Base-by-base conservation (phyloP, 2,888 invertebrate species). In the Axea sp. region DNA sequence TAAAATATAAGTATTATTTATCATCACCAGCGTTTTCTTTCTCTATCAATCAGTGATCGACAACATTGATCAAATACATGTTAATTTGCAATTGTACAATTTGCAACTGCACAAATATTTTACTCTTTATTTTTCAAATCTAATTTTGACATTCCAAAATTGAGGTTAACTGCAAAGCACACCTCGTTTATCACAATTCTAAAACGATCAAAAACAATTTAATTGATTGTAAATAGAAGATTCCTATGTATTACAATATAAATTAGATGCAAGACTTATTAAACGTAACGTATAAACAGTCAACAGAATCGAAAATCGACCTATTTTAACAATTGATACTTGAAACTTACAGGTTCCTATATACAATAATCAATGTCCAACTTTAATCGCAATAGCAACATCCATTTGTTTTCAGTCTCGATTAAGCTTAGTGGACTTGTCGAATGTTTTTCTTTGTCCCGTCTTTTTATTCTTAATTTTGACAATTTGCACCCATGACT, bases 1-100 rank as follows among this genome's bases (percentile, higher is more conserved):
- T 59, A 71, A 71, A 71, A 71, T 71, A 71, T 71, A 71, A 53
- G 8, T 37, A 53, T 60, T 35, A 59, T 51, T 33, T 53, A 43
- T 53, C 41, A 33, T 64, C 26, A 28, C 28, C 39, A 9, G 19
- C 19, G 24, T 17, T 22, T 8, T 26, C 22, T 9, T 11, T 28
- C 24, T n/a, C n/a, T n/a, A n/a, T n/a, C n/a, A n/a, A n/a, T n/a
- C n/a, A n/a, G n/a, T n/a, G n/a, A n/a, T n/a, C n/a, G n/a, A n/a
- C n/a, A n/a, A n/a, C n/a, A n/a, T n/a, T n/a, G n/a, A n/a, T n/a
- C n/a, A n/a, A n/a, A n/a, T n/a, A n/a, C n/a, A n/a, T n/a, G n/a
- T n/a, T n/a, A n/a, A n/a, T n/a, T n/a, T n/a, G n/a, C n/a, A n/a
- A n/a, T n/a, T n/a, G n/a, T n/a, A n/a, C n/a, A n/a, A n/a, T n/a